Evolutionary conservation across 2,888 invertebrate genomes (phyloP), one percentile per base, ranked within the genome.

Genomic region (Acrocera orbiculus): DNA sequence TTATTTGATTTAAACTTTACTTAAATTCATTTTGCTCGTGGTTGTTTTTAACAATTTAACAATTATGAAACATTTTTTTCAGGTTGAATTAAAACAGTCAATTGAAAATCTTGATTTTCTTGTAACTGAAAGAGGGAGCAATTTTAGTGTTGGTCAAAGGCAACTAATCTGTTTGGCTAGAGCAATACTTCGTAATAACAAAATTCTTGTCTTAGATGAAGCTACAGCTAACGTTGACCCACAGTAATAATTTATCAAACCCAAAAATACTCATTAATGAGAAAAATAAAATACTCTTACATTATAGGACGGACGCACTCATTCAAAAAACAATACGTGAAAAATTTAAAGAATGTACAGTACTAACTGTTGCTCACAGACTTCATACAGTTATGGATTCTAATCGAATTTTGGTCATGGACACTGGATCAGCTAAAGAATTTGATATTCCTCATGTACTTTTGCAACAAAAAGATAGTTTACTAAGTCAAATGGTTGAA

Each of bases 371-470:
- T 22, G 90, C 90, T 4, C 90, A 92, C 61, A 69, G 92, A 26
- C 65, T 93, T 17, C 77, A 90, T 54, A 92, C 90, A 1, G 81
- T 92, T 41, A 89, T 92, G 77, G 90, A 92, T 58, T 85, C 83
- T 1, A 85, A 89, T 61, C 69, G 77, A 39, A 77, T 89, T 13
- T 65, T 90, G 51, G 87, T 90, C 2, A 77, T 92, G 73, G 81
- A 86, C 49, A 69, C 73, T 5, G 92, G 92, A 2, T 57, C 62
- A 13, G 69, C 82, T 36, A 73, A 72, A 35, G 80, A 81, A 58
- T 79, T 71, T 46, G 77, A 75, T 52, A 68, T 72, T 46, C 80
- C 81, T 0, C 63, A 76, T 52, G 61, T 67, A 37, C 57, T 80
- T 33, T 63, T 80, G 23, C 64, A 57, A 44, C 69, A 70, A 43